Evolutionary conservation across 30 jellyfish, hydroid and myxozoan genomes (phyloP).

Genomic region (Cassiopea andromeda): DNA sequence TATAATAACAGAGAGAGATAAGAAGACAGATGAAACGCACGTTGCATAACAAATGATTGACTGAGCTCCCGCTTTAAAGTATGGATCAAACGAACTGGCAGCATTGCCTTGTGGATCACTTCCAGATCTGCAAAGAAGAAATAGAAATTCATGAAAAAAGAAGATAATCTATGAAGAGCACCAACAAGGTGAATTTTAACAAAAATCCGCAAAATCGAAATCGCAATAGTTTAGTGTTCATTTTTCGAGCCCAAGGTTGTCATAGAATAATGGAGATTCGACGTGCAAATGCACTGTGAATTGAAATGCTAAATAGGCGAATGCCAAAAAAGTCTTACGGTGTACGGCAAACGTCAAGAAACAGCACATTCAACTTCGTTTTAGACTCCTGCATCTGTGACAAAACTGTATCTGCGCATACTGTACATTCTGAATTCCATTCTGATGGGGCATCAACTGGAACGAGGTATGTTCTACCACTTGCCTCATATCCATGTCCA

Average conservation of each 20-base stretch:
- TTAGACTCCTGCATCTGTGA: constrained; percentile 82
- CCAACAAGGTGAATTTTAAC: neutral
- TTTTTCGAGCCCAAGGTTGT: too few species aligned
- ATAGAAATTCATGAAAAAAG: neutral
- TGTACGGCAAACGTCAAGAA: constrained; percentile 94
- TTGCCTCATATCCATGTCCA: constrained; percentile 97
- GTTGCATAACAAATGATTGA: constrained; percentile 94
- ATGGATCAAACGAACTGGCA: constrained; percentile 71
- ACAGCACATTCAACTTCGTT: constrained; percentile 85
- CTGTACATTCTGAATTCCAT: constrained; percentile 81
- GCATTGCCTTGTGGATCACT: constrained; percentile 40
- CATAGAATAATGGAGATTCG: too few species aligned
- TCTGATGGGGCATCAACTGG: constrained; percentile 85
- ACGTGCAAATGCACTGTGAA: too few species aligned
- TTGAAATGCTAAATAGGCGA: neutral
- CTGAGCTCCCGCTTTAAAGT: constrained; percentile 89
- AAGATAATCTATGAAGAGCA: too few species aligned
- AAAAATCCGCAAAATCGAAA: too few species aligned
- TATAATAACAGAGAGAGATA: neutral
- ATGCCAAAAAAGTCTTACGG: constrained; percentile 58
- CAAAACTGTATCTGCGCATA: constrained; percentile 87
- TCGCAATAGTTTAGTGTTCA: too few species aligned
- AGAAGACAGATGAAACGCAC: constrained; percentile 44
- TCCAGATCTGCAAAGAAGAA: constrained; percentile 58
- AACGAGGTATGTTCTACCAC: constrained; percentile 90